Evolutionary conservation across 2,888 invertebrate genomes (phyloP), one percentile per base, ranked within the genome.

Genomic region (Galeruca laticollis): DNA sequence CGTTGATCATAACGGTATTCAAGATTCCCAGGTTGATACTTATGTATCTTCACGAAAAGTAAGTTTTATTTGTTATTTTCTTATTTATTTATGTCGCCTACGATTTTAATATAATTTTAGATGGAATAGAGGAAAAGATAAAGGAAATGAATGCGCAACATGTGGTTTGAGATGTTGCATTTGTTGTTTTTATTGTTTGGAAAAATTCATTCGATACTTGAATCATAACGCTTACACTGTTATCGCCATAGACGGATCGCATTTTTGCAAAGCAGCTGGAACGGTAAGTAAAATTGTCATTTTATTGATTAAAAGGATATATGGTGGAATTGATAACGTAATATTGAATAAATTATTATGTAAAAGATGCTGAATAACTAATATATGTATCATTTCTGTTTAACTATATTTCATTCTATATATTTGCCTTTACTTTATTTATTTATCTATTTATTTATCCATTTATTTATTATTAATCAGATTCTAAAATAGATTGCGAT

Each of bases 181-280:
- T 75, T 97, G 97, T 80, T 96, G 97, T 80, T 93, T 97, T 80
- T 95, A 93, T 85, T 93, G 95, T 80, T 88, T 98, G 75, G 98
- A 98, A 83, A 95, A 93, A 83, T 96, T 96, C 82, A 93, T 98
- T 75, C 91, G 94, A 40, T 97, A 94, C 82, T 88, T 98, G 81
- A 97, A 97, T 85, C 96, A 96, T 82, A 98, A 98, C 84, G 97
- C 97, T 0, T 98, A 97, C 82, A 96, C 97, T 0, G 94, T 97
- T 59, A 93, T 97, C 71, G 96, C 97, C 10, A 96, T 97, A 79
- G 95, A 96, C 85, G 94, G 97, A 63, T 93, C 93, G 70, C 92
- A 94, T 83, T 97, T 97, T 85, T 97, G 96, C 82, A 92, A 94
- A 79, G 95, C 97, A 49, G 96, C 97, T 61, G 92, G 90, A 81